Evolutionary conservation across 2,113 vertebrate species (phyloP).

Genomic region (Lycaon pictus): DNA sequence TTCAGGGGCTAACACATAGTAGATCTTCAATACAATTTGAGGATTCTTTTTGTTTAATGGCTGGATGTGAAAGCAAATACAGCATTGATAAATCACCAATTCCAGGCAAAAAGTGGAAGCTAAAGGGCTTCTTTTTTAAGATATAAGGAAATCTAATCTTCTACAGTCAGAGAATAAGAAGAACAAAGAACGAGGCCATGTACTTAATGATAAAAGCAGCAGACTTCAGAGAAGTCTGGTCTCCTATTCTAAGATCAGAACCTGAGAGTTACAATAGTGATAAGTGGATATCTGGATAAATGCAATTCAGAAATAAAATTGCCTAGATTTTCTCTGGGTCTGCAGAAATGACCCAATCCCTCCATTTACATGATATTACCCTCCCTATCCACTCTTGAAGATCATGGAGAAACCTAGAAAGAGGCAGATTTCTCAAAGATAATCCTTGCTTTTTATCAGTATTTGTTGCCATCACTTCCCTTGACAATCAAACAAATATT

Average conservation of each 20-base stretch:
- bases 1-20: not conserved
- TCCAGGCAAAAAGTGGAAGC: not conserved
- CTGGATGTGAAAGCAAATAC: not conserved
- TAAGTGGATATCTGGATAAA: not conserved
- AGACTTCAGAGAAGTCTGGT: not conserved
- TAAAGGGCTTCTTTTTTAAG: not conserved
- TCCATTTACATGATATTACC: not conserved
- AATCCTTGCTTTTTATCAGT: not conserved
- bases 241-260: not conserved
- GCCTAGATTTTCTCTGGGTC: not conserved
- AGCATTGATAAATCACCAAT: not conserved
- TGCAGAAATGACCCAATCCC: not conserved
- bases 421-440: not conserved
- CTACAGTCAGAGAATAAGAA: not conserved
- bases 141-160: not conserved
- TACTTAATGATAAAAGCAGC: not conserved
- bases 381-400: not conserved
- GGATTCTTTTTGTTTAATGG: not conserved
- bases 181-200: not conserved
- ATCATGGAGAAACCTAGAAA: not conserved
- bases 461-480: not conserved
- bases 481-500: not conserved
- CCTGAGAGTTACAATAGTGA: not conserved
- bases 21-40: not conserved
- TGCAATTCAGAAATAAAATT: not conserved